A percentile compares a stretch with the other conserved stretches of the same genome.
Evolutionary conservation across 2,888 invertebrate species (phyloP).

Genomic region (Rhamnusium bicolor): DNA sequence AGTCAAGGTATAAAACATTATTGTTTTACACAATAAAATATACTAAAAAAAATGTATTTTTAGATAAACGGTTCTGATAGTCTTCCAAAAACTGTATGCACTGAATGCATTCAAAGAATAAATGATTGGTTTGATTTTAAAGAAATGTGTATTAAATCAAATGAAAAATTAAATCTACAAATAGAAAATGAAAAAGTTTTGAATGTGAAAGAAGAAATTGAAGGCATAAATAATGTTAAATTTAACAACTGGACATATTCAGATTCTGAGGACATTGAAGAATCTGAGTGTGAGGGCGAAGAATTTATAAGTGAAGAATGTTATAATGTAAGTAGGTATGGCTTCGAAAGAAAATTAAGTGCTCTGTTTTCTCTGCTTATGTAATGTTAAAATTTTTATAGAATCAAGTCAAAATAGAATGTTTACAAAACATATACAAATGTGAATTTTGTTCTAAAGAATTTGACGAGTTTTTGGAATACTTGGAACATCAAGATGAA

Average conservation of each 20-base stretch:
- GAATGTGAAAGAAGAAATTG: slow-evolving; percentile 4
- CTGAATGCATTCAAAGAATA: slow-evolving; percentile 57
- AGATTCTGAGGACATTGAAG: background rate
- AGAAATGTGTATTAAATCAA: slow-evolving; percentile 57
- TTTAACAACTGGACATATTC: background rate
- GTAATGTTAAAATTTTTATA: background rate
- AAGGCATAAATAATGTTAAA: too few species aligned
- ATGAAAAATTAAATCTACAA: slow-evolving; percentile 50
- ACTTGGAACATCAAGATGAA: slow-evolving; percentile 59
- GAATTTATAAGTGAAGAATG: background rate
- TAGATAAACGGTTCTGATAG: slow-evolving; percentile 55
- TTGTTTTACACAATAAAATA: background rate
- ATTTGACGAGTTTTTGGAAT: slow-evolving; percentile 56
- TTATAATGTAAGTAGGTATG: slow-evolving; percentile 4
- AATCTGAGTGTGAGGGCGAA: background rate
- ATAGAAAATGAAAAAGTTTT: slow-evolving; percentile 15
- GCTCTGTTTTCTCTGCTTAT: background rate
- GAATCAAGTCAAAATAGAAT: background rate
- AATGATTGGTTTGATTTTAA: slow-evolving; percentile 60
- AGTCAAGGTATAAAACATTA: slow-evolving; percentile 53
- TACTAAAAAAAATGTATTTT: slow-evolving; percentile 23
- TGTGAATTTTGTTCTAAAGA: slow-evolving; percentile 58
- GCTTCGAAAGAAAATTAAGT: background rate
- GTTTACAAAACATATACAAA: slow-evolving; percentile 44
- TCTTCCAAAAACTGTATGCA: slow-evolving; percentile 55